Evolutionary conservation across 2,797 vertebrate genomes (phyloP).

Genomic region (Pterois miles): DNA sequence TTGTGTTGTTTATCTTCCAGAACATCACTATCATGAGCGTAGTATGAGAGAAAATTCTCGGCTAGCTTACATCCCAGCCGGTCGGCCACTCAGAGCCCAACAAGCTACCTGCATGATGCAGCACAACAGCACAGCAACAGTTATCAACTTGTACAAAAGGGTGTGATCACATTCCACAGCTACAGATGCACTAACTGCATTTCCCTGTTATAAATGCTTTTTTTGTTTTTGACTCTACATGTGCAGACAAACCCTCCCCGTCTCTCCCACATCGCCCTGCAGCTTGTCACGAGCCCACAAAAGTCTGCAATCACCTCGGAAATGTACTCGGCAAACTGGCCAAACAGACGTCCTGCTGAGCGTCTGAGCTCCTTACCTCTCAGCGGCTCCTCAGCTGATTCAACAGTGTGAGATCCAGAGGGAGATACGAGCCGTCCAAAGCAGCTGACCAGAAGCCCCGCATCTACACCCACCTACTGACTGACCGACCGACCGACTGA

Average conservation of each 20-base stretch:
- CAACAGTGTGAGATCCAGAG: constrained; percentile 56
- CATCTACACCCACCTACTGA: constrained; percentile 46
- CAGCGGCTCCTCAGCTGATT: constrained; percentile 64
- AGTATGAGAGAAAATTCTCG: constrained; percentile 16
- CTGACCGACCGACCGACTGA: constrained; percentile 9
- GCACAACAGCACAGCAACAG: constrained; percentile 15
- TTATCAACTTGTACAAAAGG: constrained; percentile 41
- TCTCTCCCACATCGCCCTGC: neutral
- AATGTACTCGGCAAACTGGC: neutral
- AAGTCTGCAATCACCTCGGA: constrained; percentile 22
- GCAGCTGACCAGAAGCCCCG: constrained; percentile 62
- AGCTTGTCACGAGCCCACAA: constrained; percentile 40
- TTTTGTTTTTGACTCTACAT: neutral
- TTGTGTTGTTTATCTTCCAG: too few species aligned
- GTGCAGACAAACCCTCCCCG: neutral
- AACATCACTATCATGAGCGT: constrained; percentile 34
- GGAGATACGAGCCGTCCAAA: constrained; percentile 45
- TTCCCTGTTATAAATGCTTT: neutral
- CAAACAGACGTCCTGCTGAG: constrained; percentile 4
- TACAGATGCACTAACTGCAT: neutral
- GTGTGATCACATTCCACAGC: constrained; percentile 32
- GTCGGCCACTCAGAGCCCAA: neutral
- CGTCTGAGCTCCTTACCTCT: constrained; percentile 57
- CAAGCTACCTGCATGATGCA: constrained; percentile 26
- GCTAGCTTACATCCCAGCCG: neutral